Evolutionary conservation across 2,797 vertebrate species (phyloP).

Genomic region (Salarias fasciatus): DNA sequence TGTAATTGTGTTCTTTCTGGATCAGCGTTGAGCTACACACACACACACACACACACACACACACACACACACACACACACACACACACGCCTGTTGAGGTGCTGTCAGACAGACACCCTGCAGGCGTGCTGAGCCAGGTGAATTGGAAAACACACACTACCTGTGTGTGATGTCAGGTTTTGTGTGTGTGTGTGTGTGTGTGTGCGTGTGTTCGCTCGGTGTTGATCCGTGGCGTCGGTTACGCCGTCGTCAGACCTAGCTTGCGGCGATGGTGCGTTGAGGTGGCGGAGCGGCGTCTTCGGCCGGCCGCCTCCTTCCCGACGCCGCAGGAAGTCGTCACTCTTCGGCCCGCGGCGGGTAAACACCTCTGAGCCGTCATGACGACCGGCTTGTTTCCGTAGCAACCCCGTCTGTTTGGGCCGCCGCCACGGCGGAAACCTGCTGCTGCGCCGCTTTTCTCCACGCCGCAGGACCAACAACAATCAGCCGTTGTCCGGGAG

Average conservation of each 20-base stretch:
- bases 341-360: constrained; percentile 48
- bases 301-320: constrained; percentile 19
- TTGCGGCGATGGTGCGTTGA: neutral
- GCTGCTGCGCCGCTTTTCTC: constrained; percentile 35
- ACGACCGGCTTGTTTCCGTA: constrained; percentile 62
- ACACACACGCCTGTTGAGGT: too few species aligned
- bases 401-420: constrained; percentile 61
- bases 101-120: constrained; percentile 19
- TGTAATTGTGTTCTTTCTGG: constrained; percentile 10
- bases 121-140: constrained; percentile 30
- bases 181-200: neutral
- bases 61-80: too few species aligned
- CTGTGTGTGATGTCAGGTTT: constrained; percentile 6
- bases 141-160: constrained; percentile 1
- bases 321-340: constrained; percentile 51
- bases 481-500: constrained; percentile 50
- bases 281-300: neutral
- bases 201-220: neutral
- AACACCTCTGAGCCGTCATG: constrained; percentile 54
- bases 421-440: constrained; percentile 10
- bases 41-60: too few species aligned
- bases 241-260: too few species aligned
- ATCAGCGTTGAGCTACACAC: neutral
- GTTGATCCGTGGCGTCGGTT: constrained; percentile 16
- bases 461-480: constrained; percentile 43